Percentiles rank a stretch among this genome's conserved stretches.
These are phyloP conservation scores for Siderastrea radians DNA, from an alignment of 92 coral and sea anemone species.

Conservation along the genomic window DNA sequence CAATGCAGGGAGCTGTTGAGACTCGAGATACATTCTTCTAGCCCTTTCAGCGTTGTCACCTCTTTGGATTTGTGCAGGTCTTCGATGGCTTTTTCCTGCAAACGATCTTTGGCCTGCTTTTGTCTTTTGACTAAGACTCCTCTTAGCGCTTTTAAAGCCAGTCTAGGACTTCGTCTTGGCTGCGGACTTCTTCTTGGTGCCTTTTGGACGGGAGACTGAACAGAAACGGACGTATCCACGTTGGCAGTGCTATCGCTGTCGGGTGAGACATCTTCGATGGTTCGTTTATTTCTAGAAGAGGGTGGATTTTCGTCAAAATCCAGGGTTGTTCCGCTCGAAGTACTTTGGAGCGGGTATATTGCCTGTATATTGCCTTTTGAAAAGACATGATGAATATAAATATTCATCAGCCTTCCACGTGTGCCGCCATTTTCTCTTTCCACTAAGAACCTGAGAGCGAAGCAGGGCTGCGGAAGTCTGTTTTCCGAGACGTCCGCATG, in stretches of 20 bases:
- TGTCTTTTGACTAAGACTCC: slow-evolving; percentile 30
- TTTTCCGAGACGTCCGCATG: too few relatives aligned
- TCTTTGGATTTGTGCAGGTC: slow-evolving; percentile 18
- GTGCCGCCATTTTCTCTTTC: too few relatives aligned
- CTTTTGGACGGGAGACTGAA: slow-evolving; percentile 16
- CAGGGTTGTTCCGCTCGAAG: slow-evolving; percentile 27
- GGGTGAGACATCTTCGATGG: slow-evolving; percentile 14
- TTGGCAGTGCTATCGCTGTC: slow-evolving; percentile 17
- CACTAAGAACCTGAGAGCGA: too few relatives aligned
- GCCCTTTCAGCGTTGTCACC: slow-evolving; percentile 10
- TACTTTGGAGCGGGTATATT: slow-evolving; percentile 14
- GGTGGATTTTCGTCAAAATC: slow-evolving; percentile 19
- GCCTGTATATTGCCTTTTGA: slow-evolving; percentile 25
- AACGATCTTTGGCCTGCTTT: slow-evolving; percentile 22
- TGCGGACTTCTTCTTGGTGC: slow-evolving; percentile 25
- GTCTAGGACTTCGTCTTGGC: slow-evolving; percentile 25
- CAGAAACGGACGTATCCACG: slow-evolving; percentile 29
- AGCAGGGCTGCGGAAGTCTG: too few relatives aligned
- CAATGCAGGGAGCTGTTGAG: neutral
- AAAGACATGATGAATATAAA: slow-evolving; percentile 19
- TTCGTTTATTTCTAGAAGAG: slow-evolving; percentile 12
- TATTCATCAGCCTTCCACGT: neutral
- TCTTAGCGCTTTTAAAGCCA: slow-evolving; percentile 1
- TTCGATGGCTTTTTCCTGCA: slow-evolving; percentile 20
- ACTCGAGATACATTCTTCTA: slow-evolving; percentile 19